phyloP scores from a whole-genome alignment of 2,113 vertebrate genomes.

The Tyrannus savana region DNA sequence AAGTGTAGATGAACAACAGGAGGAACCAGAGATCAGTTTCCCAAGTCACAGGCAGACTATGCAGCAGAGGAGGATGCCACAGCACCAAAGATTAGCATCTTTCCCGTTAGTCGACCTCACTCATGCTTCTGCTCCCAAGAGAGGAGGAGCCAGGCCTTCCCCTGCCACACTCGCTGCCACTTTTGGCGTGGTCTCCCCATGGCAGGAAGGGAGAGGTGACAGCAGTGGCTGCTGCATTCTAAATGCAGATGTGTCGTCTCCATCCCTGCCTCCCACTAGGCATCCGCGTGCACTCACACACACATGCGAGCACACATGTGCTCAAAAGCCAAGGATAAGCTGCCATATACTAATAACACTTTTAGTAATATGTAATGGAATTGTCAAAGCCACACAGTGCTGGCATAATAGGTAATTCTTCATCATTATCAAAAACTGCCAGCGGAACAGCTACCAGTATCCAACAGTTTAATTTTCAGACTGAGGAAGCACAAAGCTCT shows the following conservation, averaged over 20 bases:
- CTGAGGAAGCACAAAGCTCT: background rate
- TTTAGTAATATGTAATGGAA: conserved; percentile 65
- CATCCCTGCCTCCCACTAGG: background rate
- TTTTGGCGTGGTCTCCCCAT: background rate
- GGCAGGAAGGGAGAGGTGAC: background rate
- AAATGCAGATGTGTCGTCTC: background rate
- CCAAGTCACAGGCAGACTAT: background rate
- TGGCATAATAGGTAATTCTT: conserved; percentile 59
- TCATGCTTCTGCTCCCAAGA: background rate
- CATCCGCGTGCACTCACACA: background rate
- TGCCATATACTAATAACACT: conserved; percentile 55
- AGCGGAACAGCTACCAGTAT: background rate
- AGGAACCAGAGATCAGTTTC: background rate
- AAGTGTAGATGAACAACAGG: background rate
- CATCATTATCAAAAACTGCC: conserved; percentile 59
- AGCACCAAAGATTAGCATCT: background rate
- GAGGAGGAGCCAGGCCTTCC: background rate
- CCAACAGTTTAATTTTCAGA: conserved; percentile 28
- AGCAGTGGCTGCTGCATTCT: background rate
- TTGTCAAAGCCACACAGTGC: conserved; percentile 43
- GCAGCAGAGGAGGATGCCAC: background rate
- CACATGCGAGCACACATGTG: rapidly evolving
- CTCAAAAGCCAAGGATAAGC: background rate
- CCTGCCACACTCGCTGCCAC: background rate
- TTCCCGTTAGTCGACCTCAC: background rate